Evolutionary conservation across 2,797 vertebrate species (phyloP).

Genomic region (Chaenodraco wilsoni): DNA sequence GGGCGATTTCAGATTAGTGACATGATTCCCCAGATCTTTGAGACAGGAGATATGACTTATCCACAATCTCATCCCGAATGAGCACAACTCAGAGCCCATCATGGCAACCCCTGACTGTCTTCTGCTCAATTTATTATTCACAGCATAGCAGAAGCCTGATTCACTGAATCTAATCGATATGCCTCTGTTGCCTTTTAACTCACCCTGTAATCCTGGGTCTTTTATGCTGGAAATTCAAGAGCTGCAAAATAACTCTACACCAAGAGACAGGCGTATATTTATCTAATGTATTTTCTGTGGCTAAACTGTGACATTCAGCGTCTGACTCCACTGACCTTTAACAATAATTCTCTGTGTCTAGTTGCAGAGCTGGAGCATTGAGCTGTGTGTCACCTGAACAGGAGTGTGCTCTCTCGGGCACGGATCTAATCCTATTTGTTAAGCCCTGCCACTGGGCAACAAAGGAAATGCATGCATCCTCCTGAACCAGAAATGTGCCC

Average conservation of each 20-base stretch:
- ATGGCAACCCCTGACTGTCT: conserved; percentile 57
- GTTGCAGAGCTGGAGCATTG: conserved; percentile 56
- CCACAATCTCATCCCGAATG: conserved; percentile 62
- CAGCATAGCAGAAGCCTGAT: conserved; percentile 66
- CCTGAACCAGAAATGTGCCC: conserved; percentile 55
- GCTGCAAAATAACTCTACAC: conserved; percentile 67
- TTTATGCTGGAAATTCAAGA: conserved; percentile 73
- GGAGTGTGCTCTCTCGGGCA: conserved; percentile 66
- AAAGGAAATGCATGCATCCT: conserved; percentile 71
- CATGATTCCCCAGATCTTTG: conserved; percentile 68
- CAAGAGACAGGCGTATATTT: conserved; percentile 78
- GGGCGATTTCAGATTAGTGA: conserved; percentile 65
- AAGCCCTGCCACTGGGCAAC: conserved; percentile 72
- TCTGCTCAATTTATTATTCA: conserved; percentile 78
- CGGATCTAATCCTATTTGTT: conserved; percentile 83
- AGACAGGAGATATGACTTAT: conserved; percentile 65
- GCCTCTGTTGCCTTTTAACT: conserved; percentile 76
- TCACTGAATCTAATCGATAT: conserved; percentile 81
- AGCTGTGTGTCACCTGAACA: conserved; percentile 72
- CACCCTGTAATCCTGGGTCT: conserved; percentile 72
- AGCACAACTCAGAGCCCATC: conserved; percentile 63
- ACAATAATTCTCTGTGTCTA: conserved; percentile 77
- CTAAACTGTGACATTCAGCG: conserved; percentile 82
- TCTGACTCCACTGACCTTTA: conserved; percentile 83
- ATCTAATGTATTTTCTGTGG: conserved; percentile 77